Percentiles rank a stretch among this genome's conserved stretches.
Evolutionary conservation across 2,888 invertebrate genomes (phyloP).

Genomic region (Mycalesis mineus): DNA sequence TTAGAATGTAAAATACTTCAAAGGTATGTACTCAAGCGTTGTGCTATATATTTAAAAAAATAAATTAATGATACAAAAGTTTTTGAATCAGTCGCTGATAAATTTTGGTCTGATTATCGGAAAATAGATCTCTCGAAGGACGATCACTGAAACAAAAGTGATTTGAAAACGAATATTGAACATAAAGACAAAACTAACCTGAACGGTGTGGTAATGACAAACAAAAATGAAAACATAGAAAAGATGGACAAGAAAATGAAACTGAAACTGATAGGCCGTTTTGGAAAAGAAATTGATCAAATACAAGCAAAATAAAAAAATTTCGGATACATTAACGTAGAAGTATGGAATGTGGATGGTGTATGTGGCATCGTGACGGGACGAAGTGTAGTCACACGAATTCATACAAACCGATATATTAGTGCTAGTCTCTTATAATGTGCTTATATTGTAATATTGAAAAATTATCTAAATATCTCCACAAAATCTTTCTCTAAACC

Average conservation of each 20-base stretch:
- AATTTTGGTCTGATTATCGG: slow-evolving; percentile 59
- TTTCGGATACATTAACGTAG: slow-evolving; percentile 56
- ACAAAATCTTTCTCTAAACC: slow-evolving; percentile 51
- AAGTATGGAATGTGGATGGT: slow-evolving; percentile 59
- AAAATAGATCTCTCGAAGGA: slow-evolving; percentile 79
- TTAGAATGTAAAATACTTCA: slow-evolving; percentile 57
- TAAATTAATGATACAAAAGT: slow-evolving; percentile 54
- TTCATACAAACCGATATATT: slow-evolving; percentile 28
- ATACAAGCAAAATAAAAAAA: slow-evolving; percentile 70
- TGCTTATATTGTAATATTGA: slow-evolving; percentile 47
- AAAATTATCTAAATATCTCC: slow-evolving; percentile 38
- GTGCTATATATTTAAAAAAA: slow-evolving; percentile 60
- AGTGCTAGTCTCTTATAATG: slow-evolving; percentile 55
- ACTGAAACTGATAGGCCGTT: slow-evolving; percentile 78
- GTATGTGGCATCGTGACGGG: slow-evolving; percentile 47
- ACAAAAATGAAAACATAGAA: slow-evolving; percentile 54
- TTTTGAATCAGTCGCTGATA: slow-evolving; percentile 46
- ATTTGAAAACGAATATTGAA: slow-evolving; percentile 37
- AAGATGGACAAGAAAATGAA: slow-evolving; percentile 49
- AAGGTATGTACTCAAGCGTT: slow-evolving; percentile 50
- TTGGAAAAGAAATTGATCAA: slow-evolving; percentile 73
- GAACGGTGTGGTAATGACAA: slow-evolving; percentile 58
- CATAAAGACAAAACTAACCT: slow-evolving; percentile 45
- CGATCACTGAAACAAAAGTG: slow-evolving; percentile 55
- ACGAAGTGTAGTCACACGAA: slow-evolving; percentile 17